Percentiles rank a stretch among this genome's conserved stretches.
Evolutionary conservation across 2,888 invertebrate genomes (phyloP).

Genomic region (Drepana falcataria): DNA sequence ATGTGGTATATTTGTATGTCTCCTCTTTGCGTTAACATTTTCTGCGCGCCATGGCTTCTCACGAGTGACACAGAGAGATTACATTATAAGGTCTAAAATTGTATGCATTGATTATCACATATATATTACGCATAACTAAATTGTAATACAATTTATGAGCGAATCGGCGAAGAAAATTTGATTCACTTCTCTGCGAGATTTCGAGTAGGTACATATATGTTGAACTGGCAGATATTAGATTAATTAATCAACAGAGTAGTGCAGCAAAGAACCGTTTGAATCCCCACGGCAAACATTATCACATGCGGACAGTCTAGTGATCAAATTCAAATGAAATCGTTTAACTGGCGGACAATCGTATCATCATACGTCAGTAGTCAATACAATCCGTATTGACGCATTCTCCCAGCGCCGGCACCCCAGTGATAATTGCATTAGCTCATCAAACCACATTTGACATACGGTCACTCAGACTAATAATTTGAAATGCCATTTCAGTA

Average conservation of each 20-base stretch:
- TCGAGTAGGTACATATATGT: too few species aligned
- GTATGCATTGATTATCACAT: too few species aligned
- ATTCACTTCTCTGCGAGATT: too few species aligned
- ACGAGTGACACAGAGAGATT: too few species aligned
- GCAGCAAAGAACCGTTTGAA: background rate
- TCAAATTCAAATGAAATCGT: conserved; percentile 75
- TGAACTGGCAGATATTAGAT: background rate
- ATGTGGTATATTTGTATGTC: background rate
- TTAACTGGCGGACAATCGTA: conserved; percentile 69
- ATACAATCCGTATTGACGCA: conserved; percentile 46
- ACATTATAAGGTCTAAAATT: too few species aligned
- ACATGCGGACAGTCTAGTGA: conserved; percentile 66
- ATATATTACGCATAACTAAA: too few species aligned
- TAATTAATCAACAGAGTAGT: background rate
- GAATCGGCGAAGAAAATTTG: too few species aligned
- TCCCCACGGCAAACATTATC: conserved; percentile 61
- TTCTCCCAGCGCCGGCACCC: conserved; percentile 40
- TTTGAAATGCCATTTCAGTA: background rate
- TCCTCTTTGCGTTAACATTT: background rate
- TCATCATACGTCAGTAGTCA: conserved; percentile 70
- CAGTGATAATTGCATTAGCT: conserved; percentile 41
- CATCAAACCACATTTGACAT: conserved; percentile 16
- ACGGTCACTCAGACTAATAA: conserved; percentile 3
- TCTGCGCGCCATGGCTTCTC: background rate
- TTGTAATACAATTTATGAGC: too few species aligned